Conservation (phyloP, 2,113 vertebrate genomes). For the Oreochromis spilurus region DNA sequence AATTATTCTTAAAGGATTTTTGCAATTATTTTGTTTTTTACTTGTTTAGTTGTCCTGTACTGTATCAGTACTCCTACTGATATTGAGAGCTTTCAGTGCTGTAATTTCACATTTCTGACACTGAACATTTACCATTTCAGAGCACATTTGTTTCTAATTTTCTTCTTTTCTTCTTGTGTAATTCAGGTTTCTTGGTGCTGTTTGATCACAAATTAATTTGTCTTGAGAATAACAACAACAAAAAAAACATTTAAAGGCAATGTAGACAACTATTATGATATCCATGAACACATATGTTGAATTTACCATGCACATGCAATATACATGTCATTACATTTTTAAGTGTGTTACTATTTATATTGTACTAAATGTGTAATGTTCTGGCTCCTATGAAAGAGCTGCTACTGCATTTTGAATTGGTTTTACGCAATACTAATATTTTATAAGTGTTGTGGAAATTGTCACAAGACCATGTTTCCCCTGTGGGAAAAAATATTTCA, state of each 20-base stretch:
- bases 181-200: too few species aligned
- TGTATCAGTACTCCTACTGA: conserved; percentile 48
- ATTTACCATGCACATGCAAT: neutral
- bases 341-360: neutral
- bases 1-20: neutral
- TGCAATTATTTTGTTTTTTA: neutral
- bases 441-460: neutral
- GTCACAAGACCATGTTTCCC: neutral
- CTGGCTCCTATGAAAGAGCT: neutral
- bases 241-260: neutral
- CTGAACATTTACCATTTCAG: neutral
- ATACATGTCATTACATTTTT: neutral
- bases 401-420: neutral
- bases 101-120: neutral
- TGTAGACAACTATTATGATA: neutral
- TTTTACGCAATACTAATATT: neutral
- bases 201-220: neutral
- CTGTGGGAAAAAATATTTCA: neutral
- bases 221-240: neutral
- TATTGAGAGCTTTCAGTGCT: neutral
- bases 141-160: neutral
- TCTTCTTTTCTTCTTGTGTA: neutral
- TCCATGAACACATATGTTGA: neutral
- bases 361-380: neutral
- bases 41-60: conserved; percentile 21